Percentiles rank a stretch among this genome's conserved stretches.
phyloP scores from a whole-genome alignment of 2,113 vertebrate genomes.

The Bubalus kerabau region DNA sequence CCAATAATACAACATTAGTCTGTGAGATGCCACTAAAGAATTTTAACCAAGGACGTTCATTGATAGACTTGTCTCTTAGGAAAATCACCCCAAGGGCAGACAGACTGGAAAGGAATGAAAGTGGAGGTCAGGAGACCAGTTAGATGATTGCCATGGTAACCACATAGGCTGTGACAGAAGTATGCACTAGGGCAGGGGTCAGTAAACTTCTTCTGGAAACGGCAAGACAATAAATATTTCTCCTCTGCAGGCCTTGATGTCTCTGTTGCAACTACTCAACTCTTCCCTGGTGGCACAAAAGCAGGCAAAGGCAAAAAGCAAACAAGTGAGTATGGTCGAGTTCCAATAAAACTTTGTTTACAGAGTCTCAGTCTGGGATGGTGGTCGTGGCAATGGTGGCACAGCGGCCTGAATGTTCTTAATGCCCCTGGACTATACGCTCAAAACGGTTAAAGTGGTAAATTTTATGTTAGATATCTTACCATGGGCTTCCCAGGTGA shows the following conservation, averaged over 20 bases:
- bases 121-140: neutral
- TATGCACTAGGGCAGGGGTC: neutral
- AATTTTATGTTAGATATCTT: neutral
- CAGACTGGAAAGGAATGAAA: neutral
- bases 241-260: neutral
- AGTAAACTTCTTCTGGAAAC: neutral
- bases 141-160: neutral
- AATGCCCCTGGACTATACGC: neutral
- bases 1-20: neutral
- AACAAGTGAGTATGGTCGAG: neutral
- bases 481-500: neutral
- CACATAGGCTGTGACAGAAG: neutral
- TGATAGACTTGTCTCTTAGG: neutral
- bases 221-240: neutral
- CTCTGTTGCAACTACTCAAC: neutral
- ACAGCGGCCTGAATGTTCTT: neutral
- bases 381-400: neutral
- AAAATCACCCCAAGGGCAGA: neutral
- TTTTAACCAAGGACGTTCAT: neutral
- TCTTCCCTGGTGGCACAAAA: neutral
- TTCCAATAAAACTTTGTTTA: conserved; percentile 12
- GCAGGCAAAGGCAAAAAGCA: neutral
- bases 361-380: neutral
- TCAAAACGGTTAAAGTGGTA: neutral
- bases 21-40: neutral